Conservation (phyloP, 2,113 vertebrate species). For the Budorcas taxicolor region DNA sequence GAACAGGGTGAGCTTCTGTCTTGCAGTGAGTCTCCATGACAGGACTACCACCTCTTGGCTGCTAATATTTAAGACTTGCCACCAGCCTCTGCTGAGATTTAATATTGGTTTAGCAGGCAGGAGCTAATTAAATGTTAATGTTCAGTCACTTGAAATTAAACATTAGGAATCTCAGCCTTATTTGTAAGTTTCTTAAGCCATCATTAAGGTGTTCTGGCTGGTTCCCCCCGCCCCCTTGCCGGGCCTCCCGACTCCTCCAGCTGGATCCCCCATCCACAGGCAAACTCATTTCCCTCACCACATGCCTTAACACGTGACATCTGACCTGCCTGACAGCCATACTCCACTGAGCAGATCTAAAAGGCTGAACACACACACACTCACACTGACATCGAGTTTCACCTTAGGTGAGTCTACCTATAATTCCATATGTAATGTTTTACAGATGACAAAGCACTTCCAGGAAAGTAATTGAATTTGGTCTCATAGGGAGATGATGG, state of each 20-base stretch:
- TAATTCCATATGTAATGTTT: neutral
- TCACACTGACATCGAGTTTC: neutral
- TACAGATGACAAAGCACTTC: neutral
- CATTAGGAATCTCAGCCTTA: slow-evolving; percentile 58
- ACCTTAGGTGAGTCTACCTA: neutral
- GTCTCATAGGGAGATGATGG: neutral
- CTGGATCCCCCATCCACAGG: neutral
- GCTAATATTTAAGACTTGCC: slow-evolving; percentile 5
- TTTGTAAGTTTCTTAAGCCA: slow-evolving; percentile 65
- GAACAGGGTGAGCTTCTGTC: neutral
- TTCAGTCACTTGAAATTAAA: slow-evolving; percentile 67
- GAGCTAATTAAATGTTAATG: slow-evolving; percentile 69
- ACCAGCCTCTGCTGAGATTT: slow-evolving; percentile 16
- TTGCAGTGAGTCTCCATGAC: neutral
- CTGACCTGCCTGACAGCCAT: neutral
- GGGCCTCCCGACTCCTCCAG: neutral
- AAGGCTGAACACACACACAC: neutral
- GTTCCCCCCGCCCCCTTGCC: neutral
- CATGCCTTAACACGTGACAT: neutral
- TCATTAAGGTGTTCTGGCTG: slow-evolving; percentile 51
- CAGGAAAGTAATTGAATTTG: neutral
- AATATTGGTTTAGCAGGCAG: slow-evolving; percentile 66
- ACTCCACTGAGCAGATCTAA: neutral
- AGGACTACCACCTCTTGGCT: neutral
- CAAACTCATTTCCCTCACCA: slow-evolving; percentile 11